Evolutionary conservation across 2,888 invertebrate species (phyloP), one percentile per base, ranked within the genome.

Genomic region (Dryobotodes eremita): DNA sequence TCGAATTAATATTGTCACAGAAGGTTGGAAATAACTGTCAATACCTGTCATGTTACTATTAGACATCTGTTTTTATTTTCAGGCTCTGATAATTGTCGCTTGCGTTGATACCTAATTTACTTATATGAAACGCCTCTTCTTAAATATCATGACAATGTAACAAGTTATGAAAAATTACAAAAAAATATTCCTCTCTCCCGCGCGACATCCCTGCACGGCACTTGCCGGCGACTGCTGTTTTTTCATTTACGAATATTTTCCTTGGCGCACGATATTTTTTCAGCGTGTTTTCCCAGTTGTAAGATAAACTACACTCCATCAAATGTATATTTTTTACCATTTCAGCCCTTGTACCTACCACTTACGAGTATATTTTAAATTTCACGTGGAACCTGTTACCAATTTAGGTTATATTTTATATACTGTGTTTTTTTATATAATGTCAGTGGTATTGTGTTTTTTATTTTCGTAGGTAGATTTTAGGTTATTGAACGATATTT

Each of bases 181-280:
- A 77, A 50, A 5, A 42, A 50, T 42, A 68, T 31, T 5, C 11
- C 2, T 0, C 3, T 6, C 23, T 2, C 0, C 7, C 6, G 13
- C 17, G 82, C 73, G 91, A 57, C 95, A 95, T 23, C 96, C 96
- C 96, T 96, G 88, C 61, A 20, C 83, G 82, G 80, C 86, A 90
- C 89, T 89, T 91, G 92, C 89, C 89, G 92, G 87, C 91, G 86
- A 86, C 92, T 97, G 97, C 96, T 97, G 94, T 96, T 96, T 96
- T 97, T 97, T 96, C 97, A 97, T 97, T 96, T 96, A 94, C 94
- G 96, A 95, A 97, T 97, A 96, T 96, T 97, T 97, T 97, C 94
- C 95, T 96, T 96, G 92, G 95, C 94, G 91, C 93, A 91, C 95
- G 95, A 95, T 97, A 96, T 97, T 96, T 97, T 97, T 96, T 94